These are phyloP conservation scores for Notothenia coriiceps DNA, from an alignment of 2,113 vertebrate genomes.

Conservation along the genomic window DNA sequence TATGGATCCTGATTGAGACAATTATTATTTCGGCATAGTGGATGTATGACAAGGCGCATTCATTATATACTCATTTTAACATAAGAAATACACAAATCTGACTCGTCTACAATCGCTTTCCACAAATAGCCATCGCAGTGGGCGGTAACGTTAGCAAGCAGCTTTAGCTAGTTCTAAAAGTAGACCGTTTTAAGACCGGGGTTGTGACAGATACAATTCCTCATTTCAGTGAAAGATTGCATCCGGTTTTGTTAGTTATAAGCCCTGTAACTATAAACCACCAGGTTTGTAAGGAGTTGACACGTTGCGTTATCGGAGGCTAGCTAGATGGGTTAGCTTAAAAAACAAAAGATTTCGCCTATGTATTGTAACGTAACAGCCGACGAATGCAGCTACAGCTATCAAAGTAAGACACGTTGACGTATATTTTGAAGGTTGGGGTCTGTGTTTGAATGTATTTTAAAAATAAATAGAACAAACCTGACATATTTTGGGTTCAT, in stretches of 20 bases:
- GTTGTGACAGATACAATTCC: background rate
- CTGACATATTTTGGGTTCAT: slow-evolving; percentile 56
- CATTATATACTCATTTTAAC: background rate
- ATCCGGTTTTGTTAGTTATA: background rate
- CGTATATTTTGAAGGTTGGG: no score
- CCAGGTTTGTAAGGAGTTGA: background rate
- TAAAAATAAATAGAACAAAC: slow-evolving; percentile 37
- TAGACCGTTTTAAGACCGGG: background rate
- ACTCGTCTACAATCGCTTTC: background rate
- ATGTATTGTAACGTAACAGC: background rate
- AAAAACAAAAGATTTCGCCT: slow-evolving; percentile 6
- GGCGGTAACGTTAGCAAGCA: background rate
- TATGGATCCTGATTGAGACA: no score
- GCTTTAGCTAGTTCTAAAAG: background rate
- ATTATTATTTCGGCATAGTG: background rate
- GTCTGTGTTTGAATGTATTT: no score
- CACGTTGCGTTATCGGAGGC: slow-evolving; percentile 2
- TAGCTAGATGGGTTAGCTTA: slow-evolving; percentile 23
- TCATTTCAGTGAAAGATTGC: accelerated
- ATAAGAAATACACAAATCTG: background rate
- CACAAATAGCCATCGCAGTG: background rate
- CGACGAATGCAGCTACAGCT: background rate
- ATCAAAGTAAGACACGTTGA: accelerated
- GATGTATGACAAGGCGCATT: background rate
- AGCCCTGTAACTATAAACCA: background rate